Evolutionary conservation across 2,113 vertebrate species (phyloP), one percentile per base, ranked within the genome.

Genomic region (Tupaia tana): DNA sequence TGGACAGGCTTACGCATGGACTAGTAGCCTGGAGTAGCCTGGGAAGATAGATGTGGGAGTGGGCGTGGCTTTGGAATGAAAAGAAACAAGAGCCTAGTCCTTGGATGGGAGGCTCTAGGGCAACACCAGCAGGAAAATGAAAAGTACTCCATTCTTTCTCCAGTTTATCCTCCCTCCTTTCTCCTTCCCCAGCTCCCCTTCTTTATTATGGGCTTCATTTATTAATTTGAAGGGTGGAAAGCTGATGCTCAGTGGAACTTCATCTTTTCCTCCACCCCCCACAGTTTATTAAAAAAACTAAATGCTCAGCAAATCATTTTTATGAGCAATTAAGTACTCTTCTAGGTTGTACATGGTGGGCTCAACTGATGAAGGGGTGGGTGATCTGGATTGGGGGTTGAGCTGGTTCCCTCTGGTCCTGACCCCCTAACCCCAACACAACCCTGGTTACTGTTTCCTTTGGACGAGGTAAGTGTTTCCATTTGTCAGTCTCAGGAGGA

Each of bases 291-390:
- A 95, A 95, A 96, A 91, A 95, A 89, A 9, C 52, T 5, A 91
- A 95, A 90, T 19, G 20, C 52, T 25, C 43, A 89, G 95, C 95
- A 97, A 97, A 97, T 97, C 97, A 97, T 59, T 95, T 96, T 96
- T 89, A 97, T 67, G 95, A 90, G 82, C 96, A 94, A 94, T 96
- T 89, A 93, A 81, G 86, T 19, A 31, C 34, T 77, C 83, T 61
- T 52, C 86, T 9, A 0, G 29, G 7, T 87, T 11, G 20, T 9
- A 14, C 0, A 0, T 4, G 25, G 86, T 19, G 74, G 89, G 67
- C 83, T 71, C 58, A 29, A 90, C 85, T 74, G 89, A 71, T 66
- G 52, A 12, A 52, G 0, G 7, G 69, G 88, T 52, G 5, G 90
- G 10, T 0, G 12, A 16, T 67, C 25, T 1, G 0, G 14, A 54